phyloP scores from a whole-genome alignment of 2,888 invertebrate species.

The Catocala fraxini region DNA sequence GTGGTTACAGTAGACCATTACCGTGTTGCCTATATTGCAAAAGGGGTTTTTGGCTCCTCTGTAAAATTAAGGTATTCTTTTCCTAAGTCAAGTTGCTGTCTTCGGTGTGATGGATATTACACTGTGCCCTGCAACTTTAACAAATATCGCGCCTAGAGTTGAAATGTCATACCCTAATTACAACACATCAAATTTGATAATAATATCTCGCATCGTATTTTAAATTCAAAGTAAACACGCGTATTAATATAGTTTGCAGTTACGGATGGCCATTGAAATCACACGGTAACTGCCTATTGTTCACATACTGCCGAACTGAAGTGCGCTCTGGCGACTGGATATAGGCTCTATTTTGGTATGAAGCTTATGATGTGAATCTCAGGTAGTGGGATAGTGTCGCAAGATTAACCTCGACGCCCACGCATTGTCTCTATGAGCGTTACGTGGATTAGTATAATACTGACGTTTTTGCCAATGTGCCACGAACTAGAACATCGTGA shows the following conservation, averaged over 20 bases:
- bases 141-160: too few species aligned
- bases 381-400: slow-evolving; percentile 52
- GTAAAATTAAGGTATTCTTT: too few species aligned
- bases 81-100: too few species aligned
- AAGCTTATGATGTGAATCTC: slow-evolving; percentile 36
- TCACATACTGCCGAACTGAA: slow-evolving; percentile 19
- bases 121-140: too few species aligned
- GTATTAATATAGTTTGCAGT: slow-evolving; percentile 29
- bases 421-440: slow-evolving; percentile 51
- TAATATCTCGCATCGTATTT: slow-evolving; percentile 8
- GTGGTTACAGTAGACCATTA: too few species aligned
- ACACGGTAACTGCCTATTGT: slow-evolving; percentile 57
- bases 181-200: too few species aligned
- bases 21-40: too few species aligned
- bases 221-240: slow-evolving; percentile 24
- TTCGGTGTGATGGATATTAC: too few species aligned
- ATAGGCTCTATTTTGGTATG: slow-evolving; percentile 26
- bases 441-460: slow-evolving; percentile 36
- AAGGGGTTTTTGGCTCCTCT: too few species aligned
- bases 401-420: slow-evolving; percentile 56
- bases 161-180: too few species aligned
- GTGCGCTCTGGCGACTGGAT: slow-evolving; percentile 26
- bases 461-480: slow-evolving; percentile 17
- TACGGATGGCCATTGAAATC: slow-evolving; percentile 41
- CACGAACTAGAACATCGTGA: slow-evolving; percentile 12